Conservation (phyloP, 2,888 invertebrate genomes). For the Brachyopa scutellaris region DNA sequence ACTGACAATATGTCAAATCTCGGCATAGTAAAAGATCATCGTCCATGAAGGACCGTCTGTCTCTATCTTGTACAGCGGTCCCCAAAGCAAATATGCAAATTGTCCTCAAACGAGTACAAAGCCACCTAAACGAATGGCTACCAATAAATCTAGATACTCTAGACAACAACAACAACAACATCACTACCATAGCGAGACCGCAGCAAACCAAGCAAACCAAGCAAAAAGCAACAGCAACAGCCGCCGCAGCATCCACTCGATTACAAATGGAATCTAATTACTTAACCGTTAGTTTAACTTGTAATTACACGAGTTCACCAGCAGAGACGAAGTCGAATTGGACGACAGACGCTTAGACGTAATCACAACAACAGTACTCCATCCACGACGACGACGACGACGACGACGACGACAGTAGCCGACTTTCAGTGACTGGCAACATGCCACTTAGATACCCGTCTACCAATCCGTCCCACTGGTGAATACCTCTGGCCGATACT, state of each 20-base stretch:
- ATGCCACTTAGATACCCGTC: conserved; percentile 64
- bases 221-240: not conserved
- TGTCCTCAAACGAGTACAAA: conserved; percentile 47
- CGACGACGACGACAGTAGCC: conserved; percentile 58
- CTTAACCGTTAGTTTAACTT: conserved; percentile 74
- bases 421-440: conserved; percentile 63
- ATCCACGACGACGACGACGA: conserved; percentile 44
- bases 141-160: conserved; percentile 62
- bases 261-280: conserved; percentile 75
- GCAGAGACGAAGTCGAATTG: conserved; percentile 12
- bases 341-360: conserved; percentile 26
- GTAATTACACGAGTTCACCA: conserved; percentile 71
- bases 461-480: conserved; percentile 5
- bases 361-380: conserved; percentile 23
- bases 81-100: conserved; percentile 58
- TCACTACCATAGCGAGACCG: not conserved
- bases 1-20: conserved; percentile 71
- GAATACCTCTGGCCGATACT: conserved; percentile 9
- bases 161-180: conserved; percentile 23
- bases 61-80: not conserved
- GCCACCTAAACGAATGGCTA: conserved; percentile 64
- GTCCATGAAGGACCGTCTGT: conserved; percentile 4
- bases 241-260: conserved; percentile 59
- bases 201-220: conserved; percentile 20
- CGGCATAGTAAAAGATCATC: conserved; percentile 66